Base-by-base conservation (phyloP, 2,888 invertebrate genomes). In the Tachina lurida region DNA sequence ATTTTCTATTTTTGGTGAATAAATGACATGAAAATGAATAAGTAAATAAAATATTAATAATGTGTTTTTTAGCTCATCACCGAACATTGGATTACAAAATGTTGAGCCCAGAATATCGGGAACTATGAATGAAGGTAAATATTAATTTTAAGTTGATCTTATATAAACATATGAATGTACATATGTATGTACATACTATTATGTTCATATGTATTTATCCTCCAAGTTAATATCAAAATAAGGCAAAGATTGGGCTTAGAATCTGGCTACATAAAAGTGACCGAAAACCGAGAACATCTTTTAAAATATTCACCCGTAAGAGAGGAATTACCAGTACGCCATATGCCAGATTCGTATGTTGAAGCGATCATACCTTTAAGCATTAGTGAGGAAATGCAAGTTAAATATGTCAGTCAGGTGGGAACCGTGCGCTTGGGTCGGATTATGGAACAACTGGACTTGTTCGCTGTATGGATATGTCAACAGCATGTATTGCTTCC, bases 401-500 rank as follows among this genome's bases (percentile, higher is more conserved):
- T 96, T 86, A 94, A 94, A 89, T 96, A 96, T 89, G 93, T 95
- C 0, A 94, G 94, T 0, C 93, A 93, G 87, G 90, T 94, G 65
- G 95, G 95, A 0, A 93, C 93, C 81, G 95, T 96, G 3, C 93
- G 97, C 67, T 92, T 96, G 87, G 96, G 96, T 1, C 92, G 96
- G 76, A 92, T 97, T 3, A 92, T 96, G 90, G 96, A 97, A 92
- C 96, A 96, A 90, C 94, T 97, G 93, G 96, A 97, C 91, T 94
- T 95, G 79, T 96, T 96, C 93, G 96, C 96, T 78, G 96, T 95
- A 47, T 95, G 95, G 93, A 94, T 96, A 56, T 94, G 95, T 67
- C 95, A 95, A 90, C 94, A 94, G 87, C 96, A 96, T 91, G 93
- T 96, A 84, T 91, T 94, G 73, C 92, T 94, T 83, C 95, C 95